These are phyloP conservation scores for Psettodes erumei DNA, from an alignment of 2,113 vertebrate species.

Conservation along the genomic window DNA sequence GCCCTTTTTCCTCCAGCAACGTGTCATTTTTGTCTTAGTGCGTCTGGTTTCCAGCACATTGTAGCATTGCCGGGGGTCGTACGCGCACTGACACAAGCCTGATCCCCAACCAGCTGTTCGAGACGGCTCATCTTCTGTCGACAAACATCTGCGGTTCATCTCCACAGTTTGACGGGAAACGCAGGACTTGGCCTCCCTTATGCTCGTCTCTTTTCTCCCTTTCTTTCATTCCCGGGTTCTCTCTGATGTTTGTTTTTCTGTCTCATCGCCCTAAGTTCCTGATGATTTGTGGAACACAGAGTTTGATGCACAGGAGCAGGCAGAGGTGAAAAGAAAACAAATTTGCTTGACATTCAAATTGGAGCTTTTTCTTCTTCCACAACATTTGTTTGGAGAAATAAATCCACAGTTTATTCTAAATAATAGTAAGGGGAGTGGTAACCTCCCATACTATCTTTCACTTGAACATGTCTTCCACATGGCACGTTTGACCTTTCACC, in stretches of 20 bases:
- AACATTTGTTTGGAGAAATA: neutral
- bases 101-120: slow-evolving; percentile 83
- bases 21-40: neutral
- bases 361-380: neutral
- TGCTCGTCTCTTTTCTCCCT: slow-evolving; percentile 57
- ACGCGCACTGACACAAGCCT: slow-evolving; percentile 81
- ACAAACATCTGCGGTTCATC: slow-evolving; percentile 93
- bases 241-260: slow-evolving; percentile 87
- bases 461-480: slow-evolving; percentile 39
- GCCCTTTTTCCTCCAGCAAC: neutral
- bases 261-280: slow-evolving; percentile 90
- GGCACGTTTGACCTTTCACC: slow-evolving; percentile 59
- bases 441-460: neutral
- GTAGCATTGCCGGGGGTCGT: slow-evolving; percentile 81
- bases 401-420: neutral
- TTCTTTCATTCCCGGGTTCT: slow-evolving; percentile 50
- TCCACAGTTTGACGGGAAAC: slow-evolving; percentile 89
- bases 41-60: slow-evolving; percentile 40
- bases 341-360: slow-evolving; percentile 26
- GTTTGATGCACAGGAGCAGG: slow-evolving; percentile 70
- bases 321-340: slow-evolving; percentile 76
- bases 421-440: neutral
- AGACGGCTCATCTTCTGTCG: slow-evolving; percentile 80
- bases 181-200: slow-evolving; percentile 85
- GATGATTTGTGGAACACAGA: slow-evolving; percentile 84